Evolutionary conservation across 2,888 invertebrate genomes (phyloP), one percentile per base, ranked within the genome.

Genomic region (Minunthozetes semirufus): DNA sequence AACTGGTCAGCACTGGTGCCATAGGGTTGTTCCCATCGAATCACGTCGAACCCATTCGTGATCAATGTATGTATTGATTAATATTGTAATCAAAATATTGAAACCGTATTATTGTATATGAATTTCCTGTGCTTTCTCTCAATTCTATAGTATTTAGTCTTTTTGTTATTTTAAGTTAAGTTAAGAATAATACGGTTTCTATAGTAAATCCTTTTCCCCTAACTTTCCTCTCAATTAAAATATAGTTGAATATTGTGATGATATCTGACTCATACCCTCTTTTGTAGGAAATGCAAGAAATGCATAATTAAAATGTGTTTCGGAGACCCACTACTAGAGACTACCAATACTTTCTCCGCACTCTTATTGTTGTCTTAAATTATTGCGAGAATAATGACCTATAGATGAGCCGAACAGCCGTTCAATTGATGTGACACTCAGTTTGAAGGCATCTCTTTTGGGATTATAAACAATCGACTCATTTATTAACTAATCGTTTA

Each of bases 21-120:
- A 89, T 90, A 0, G 97, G 97, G 9, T 86, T 97, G 72, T 97
- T 97, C 83, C 97, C 97, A 19, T 93, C 94, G 84, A 97, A 96
- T 85, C 97, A 97, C 83, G 96, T 97, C 76, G 72, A 74, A 38
- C 4, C 27, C 9, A 8, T 19, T 22, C 42, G 29, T 3, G 56
- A 72, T 53, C 50, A 73, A 50, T 38, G 68, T 68, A 68, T 42
- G 68, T 42, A 68, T 22, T 66, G 6, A 66, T 27, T 27, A 5
- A 33, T 8, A 25, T 11, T 4, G 3, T 1, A 33, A 63, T 38
- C 13, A 1, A 22, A 19, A 22, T 42, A 15, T 11, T 9, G n/a
- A 68, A 68, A 68, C 68, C 68, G 42, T 68, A 68, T 68, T 68
- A 68, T 68, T 19, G 25, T 17, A n/a, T 19, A n/a, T 19, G 8